Percentiles rank a stretch among this genome's conserved stretches.
These are phyloP conservation scores for Euwallacea fornicatus DNA, from an alignment of 1,140 invertebrate species.

Conservation along the genomic window DNA sequence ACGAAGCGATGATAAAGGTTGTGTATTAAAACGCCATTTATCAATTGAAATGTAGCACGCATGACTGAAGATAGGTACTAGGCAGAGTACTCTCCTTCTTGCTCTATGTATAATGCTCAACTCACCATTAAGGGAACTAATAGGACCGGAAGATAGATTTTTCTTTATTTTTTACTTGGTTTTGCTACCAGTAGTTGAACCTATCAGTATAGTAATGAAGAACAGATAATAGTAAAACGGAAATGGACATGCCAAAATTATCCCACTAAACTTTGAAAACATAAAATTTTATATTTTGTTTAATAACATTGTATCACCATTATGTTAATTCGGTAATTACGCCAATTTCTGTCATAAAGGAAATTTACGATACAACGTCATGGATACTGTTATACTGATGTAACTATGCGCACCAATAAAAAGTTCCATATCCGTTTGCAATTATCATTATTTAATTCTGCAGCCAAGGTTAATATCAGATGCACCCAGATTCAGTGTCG, in stretches of 20 bases:
- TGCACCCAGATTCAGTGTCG: slow-evolving; percentile 18
- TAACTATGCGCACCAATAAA: slow-evolving; percentile 18
- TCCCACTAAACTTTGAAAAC: not conserved
- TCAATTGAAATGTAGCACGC: slow-evolving; percentile 4
- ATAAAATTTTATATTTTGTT: not conserved
- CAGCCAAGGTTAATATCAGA: slow-evolving; percentile 24
- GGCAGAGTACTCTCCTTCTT: not conserved
- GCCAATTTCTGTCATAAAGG: not conserved
- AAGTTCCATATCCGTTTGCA: slow-evolving; percentile 24
- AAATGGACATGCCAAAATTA: not conserved
- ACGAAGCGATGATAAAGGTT: slow-evolving; percentile 6
- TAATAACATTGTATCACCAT: not conserved
- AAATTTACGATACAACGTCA: slow-evolving; percentile 1
- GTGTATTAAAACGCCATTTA: slow-evolving; percentile 2
- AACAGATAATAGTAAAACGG: not conserved
- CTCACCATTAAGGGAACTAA: not conserved
- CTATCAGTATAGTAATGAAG: too few relatives aligned
- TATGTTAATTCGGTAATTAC: not conserved
- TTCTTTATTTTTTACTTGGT: not conserved
- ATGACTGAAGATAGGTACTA: not conserved
- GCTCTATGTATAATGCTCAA: not conserved
- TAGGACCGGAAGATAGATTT: not conserved
- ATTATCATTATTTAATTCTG: slow-evolving; percentile 21
- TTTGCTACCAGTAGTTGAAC: too few relatives aligned
- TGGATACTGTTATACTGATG: slow-evolving; percentile 17